Percentiles rank a stretch among this genome's conserved stretches.
These are phyloP conservation scores for Nycticorax nycticorax DNA, from an alignment of 2,113 vertebrate species.

Conservation along the genomic window DNA sequence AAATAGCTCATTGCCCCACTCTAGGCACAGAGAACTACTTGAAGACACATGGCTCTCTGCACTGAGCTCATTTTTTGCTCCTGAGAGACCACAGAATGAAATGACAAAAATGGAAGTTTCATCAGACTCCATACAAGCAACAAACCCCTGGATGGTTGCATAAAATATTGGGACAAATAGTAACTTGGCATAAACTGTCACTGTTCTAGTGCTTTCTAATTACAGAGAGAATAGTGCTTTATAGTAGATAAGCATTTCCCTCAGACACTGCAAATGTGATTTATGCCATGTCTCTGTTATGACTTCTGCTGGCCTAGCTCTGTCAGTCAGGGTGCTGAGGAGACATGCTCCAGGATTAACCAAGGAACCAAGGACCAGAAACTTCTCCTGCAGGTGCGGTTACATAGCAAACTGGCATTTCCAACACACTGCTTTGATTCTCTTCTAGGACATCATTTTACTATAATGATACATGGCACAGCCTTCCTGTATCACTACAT, in stretches of 20 bases:
- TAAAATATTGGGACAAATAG: background rate
- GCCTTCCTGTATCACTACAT: background rate
- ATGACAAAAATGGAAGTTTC: background rate
- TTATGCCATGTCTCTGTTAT: background rate
- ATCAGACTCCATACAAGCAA: background rate
- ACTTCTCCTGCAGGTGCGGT: background rate
- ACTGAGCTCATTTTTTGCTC: background rate
- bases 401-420: background rate
- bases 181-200: background rate
- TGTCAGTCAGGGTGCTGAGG: background rate
- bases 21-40: background rate
- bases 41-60: background rate
- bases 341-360: background rate
- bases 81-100: background rate
- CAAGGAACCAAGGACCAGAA: background rate
- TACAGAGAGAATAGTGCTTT: background rate
- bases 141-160: background rate
- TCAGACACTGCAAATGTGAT: background rate
- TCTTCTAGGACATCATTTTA: background rate
- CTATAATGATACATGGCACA: background rate
- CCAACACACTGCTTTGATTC: background rate
- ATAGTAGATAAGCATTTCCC: background rate
- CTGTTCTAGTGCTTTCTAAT: background rate
- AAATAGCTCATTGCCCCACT: background rate
- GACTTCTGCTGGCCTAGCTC: background rate